Conservation (phyloP, 1,140 invertebrate genomes). For the Phocides pigmalion region DNA sequence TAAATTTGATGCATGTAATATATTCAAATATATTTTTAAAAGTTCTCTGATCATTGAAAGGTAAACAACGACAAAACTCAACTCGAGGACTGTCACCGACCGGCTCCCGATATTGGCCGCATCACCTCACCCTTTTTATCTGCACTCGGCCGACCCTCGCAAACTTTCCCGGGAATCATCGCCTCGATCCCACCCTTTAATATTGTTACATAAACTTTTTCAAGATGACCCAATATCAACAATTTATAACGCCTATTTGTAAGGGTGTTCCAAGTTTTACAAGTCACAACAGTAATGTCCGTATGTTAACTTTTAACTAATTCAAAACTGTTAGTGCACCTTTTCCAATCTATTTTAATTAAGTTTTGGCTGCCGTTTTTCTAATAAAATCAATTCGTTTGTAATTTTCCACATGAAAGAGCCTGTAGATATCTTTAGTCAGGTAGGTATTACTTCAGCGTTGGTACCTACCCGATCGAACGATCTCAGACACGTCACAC, state of each 20-base stretch:
- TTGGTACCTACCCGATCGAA: too few relatives aligned
- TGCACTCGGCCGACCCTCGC: constrained; percentile 55
- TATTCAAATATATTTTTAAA: too few relatives aligned
- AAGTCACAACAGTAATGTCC: neutral
- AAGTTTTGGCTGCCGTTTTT: too few relatives aligned
- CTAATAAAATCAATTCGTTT: too few relatives aligned
- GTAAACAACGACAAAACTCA: constrained; percentile 12
- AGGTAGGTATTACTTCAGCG: too few relatives aligned
- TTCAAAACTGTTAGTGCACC: too few relatives aligned
- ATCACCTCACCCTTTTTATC: constrained; percentile 69
- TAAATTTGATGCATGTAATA: too few relatives aligned
- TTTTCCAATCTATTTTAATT: too few relatives aligned
- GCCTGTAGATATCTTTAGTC: too few relatives aligned
- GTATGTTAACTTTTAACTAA: too few relatives aligned
- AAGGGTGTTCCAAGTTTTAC: neutral
- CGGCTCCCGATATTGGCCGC: constrained; percentile 55
- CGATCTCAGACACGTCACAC: too few relatives aligned
- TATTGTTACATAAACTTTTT: constrained; percentile 54
- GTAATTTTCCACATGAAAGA: too few relatives aligned
- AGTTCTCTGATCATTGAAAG: neutral
- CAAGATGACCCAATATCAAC: constrained; percentile 44
- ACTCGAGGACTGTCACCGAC: constrained; percentile 45
- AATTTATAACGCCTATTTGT: constrained; percentile 37
- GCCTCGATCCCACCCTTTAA: constrained; percentile 57
- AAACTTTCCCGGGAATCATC: constrained; percentile 61